phyloP scores from a whole-genome alignment of 2,888 invertebrate species.

The Frankliniella fusca region DNA sequence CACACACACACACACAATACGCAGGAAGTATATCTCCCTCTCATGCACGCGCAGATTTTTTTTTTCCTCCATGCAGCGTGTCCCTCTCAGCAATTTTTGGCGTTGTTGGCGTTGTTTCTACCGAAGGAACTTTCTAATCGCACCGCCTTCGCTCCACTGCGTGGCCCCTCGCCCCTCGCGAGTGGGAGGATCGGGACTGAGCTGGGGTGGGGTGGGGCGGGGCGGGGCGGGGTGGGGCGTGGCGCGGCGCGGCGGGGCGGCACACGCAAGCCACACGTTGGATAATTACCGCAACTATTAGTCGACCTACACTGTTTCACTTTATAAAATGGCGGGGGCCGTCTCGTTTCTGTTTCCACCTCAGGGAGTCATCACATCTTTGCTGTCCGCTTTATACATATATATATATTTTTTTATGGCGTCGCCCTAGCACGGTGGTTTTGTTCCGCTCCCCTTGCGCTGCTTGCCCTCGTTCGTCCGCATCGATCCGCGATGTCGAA shows the following conservation, averaged over 20 bases:
- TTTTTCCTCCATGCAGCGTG: no score
- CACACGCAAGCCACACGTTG: slow-evolving; percentile 7
- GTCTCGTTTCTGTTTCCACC: no score
- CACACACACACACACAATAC: no score
- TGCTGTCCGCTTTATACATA: no score
- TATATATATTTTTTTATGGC: no score
- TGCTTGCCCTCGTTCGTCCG: background rate
- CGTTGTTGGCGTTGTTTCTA: background rate
- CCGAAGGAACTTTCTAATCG: slow-evolving; percentile 2
- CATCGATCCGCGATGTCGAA: background rate
- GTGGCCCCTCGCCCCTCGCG: background rate
- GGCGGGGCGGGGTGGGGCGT: background rate
- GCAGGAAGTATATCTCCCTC: no score
- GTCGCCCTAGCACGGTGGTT: no score
- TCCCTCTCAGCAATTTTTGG: no score
- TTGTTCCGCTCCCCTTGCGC: no score
- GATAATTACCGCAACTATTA: slow-evolving; percentile 12
- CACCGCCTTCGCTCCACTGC: background rate
- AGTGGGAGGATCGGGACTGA: background rate
- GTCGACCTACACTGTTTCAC: background rate
- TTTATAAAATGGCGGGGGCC: background rate
- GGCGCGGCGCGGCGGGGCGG: background rate
- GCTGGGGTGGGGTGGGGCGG: background rate
- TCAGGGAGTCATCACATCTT: no score
- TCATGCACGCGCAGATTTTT: no score